Evolutionary conservation across 2,113 vertebrate genomes (phyloP).

Genomic region (Regulus satrapa): DNA sequence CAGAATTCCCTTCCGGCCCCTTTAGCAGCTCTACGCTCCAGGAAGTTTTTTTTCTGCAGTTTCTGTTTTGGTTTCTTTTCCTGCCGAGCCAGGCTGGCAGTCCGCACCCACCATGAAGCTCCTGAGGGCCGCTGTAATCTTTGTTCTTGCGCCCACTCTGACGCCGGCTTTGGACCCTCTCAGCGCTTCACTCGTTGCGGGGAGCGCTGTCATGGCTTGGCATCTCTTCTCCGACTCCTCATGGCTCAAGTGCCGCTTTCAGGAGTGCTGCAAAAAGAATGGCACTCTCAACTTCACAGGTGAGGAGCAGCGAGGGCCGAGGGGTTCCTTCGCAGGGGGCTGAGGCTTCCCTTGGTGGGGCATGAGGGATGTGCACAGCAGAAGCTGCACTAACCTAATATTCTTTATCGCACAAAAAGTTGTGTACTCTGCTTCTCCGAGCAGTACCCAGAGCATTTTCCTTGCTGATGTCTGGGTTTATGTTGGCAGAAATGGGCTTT

Average conservation of each 20-base stretch:
- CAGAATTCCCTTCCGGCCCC: not conserved
- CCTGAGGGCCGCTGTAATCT: not conserved
- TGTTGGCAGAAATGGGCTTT: not conserved
- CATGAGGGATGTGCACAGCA: no score
- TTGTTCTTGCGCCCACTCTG: not conserved
- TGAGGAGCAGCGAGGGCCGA: not conserved
- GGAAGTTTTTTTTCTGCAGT: not conserved
- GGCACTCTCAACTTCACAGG: not conserved
- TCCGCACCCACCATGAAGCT: not conserved
- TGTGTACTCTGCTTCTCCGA: not conserved
- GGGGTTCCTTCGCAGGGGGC: not conserved
- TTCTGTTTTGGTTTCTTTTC: constrained; percentile 8
- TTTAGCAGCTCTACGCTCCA: fast-evolving
- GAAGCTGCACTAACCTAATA: not conserved
- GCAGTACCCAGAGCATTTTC: not conserved
- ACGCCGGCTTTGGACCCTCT: not conserved
- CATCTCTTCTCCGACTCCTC: not conserved
- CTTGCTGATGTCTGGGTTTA: not conserved
- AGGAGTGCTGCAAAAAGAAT: not conserved
- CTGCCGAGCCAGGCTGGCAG: not conserved
- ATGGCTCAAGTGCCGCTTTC: not conserved
- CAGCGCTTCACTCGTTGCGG: not conserved
- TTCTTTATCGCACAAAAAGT: not conserved
- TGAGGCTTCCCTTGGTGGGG: not conserved
- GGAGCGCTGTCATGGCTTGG: not conserved